Conservation (phyloP, 2,113 vertebrate genomes). For the Dissostichus mawsoni region DNA sequence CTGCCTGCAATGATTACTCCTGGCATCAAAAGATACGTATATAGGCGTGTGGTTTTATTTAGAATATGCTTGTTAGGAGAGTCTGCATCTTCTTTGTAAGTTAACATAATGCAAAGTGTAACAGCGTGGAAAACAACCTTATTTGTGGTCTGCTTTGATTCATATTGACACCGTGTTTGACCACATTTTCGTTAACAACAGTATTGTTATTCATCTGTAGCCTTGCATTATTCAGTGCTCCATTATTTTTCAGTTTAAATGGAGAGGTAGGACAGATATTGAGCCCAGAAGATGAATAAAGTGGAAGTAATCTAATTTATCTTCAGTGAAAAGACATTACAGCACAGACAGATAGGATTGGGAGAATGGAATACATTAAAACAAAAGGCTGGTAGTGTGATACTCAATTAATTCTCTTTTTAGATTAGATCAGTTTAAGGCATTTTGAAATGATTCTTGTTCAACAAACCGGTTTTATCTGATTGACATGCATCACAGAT, state of each 20-base stretch:
- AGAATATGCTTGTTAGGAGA: not conserved
- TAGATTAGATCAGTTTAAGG: conserved; percentile 29
- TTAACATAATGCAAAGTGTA: not conserved
- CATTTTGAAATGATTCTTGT: conserved; percentile 30
- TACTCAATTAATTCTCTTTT: conserved; percentile 17
- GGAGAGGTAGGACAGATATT: conserved; percentile 34
- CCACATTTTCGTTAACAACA: conserved; percentile 29
- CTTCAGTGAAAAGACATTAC: conserved; percentile 42
- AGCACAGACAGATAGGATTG: conserved; percentile 42
- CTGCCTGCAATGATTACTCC: not conserved
- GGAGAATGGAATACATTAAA: conserved; percentile 52
- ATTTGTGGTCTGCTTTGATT: conserved; percentile 24
- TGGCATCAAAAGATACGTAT: not conserved
- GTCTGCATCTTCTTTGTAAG: not conserved
- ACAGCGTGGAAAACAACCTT: not conserved
- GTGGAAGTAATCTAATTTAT: conserved; percentile 53
- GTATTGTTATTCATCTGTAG: conserved; percentile 48
- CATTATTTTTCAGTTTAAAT: conserved; percentile 34
- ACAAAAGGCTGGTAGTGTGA: conserved; percentile 32
- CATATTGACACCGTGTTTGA: conserved; percentile 1
- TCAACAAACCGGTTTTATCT: conserved; percentile 35
- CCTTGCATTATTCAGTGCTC: conserved; percentile 26
- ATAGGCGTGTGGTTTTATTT: not conserved
- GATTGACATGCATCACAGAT: not conserved
- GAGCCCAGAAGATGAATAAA: conserved; percentile 46